Conservation (phyloP, 2,888 invertebrate genomes). For the Sisyra nigra region DNA sequence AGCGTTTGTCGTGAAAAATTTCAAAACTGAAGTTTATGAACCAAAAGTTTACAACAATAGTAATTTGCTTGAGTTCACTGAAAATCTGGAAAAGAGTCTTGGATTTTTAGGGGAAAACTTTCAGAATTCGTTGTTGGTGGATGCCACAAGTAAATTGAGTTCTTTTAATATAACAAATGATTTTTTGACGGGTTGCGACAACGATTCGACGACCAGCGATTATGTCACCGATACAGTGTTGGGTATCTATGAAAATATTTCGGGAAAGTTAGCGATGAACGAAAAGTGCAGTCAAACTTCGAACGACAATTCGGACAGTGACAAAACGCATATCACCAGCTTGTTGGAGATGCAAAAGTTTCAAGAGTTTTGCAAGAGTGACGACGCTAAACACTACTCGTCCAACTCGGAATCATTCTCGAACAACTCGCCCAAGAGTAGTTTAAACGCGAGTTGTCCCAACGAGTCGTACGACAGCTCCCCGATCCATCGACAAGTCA, state of each 20-base stretch:
- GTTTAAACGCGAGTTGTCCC: constrained; percentile 20
- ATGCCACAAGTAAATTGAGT: neutral
- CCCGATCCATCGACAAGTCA: constrained; percentile 34
- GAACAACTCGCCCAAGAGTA: constrained; percentile 23
- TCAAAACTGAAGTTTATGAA: constrained; percentile 9
- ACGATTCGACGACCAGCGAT: constrained; percentile 11
- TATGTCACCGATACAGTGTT: constrained; percentile 10
- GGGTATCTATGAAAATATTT: constrained; percentile 11
- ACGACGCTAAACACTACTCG: constrained; percentile 16
- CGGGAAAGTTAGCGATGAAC: neutral
- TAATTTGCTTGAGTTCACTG: constrained; percentile 5
- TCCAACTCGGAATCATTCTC: constrained; percentile 24
- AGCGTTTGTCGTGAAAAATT: constrained; percentile 8
- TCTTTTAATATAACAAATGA: constrained; percentile 2
- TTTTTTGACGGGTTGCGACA: constrained; percentile 8
- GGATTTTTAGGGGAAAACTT: neutral
- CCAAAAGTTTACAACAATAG: constrained; percentile 7
- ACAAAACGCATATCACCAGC: constrained; percentile 6
- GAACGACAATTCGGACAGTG: neutral
- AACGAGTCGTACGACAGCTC: constrained; percentile 31
- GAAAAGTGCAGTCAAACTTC: neutral
- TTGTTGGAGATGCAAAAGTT: constrained; percentile 16
- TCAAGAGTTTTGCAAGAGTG: constrained; percentile 16
- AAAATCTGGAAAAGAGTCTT: constrained; percentile 4
- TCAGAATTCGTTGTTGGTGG: neutral